Percentiles rank a stretch among this genome's conserved stretches.
Conservation (phyloP, 2,113 vertebrate genomes). For the Mormyrus lacerda region DNA sequence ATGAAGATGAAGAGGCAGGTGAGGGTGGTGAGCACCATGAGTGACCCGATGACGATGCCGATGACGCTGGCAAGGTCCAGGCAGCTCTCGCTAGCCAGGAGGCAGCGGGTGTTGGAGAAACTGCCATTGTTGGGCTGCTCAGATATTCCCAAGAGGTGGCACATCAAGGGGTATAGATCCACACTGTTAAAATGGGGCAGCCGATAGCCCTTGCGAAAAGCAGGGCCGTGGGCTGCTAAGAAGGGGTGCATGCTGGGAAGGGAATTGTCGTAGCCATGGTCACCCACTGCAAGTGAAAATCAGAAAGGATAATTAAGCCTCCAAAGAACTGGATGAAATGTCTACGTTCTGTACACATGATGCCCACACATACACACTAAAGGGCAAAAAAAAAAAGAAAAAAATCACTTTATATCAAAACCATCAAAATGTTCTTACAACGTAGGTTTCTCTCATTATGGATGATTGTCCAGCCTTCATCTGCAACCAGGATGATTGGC, state of each 20-base stretch:
- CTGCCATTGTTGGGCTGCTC: conserved; percentile 79
- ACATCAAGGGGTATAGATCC: conserved; percentile 96
- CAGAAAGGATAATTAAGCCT: neutral
- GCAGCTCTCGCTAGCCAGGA: conserved; percentile 70
- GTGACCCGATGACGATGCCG: conserved; percentile 68
- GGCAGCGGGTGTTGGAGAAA: conserved; percentile 60
- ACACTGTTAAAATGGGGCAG: conserved; percentile 60
- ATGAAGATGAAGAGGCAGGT: conserved; percentile 66
- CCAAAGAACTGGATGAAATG: neutral
- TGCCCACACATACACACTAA: neutral
- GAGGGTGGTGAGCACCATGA: conserved; percentile 66
- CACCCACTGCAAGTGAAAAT: conserved; percentile 69
- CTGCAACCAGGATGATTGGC: conserved; percentile 82
- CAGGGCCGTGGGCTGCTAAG: conserved; percentile 76
- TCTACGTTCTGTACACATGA: neutral
- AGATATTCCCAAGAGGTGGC: conserved; percentile 70
- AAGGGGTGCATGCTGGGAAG: conserved; percentile 91
- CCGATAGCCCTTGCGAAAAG: conserved; percentile 67
- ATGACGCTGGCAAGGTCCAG: conserved; percentile 55
- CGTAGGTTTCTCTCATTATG: conserved; percentile 53
- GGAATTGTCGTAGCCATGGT: conserved; percentile 89
- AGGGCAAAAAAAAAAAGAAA: neutral
- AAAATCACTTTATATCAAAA: neutral
- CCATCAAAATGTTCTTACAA: conserved; percentile 54
- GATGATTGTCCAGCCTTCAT: conserved; percentile 92